These are phyloP conservation scores for Ips typographus DNA, from an alignment of 1,140 invertebrate genomes.

Conservation along the genomic window DNA sequence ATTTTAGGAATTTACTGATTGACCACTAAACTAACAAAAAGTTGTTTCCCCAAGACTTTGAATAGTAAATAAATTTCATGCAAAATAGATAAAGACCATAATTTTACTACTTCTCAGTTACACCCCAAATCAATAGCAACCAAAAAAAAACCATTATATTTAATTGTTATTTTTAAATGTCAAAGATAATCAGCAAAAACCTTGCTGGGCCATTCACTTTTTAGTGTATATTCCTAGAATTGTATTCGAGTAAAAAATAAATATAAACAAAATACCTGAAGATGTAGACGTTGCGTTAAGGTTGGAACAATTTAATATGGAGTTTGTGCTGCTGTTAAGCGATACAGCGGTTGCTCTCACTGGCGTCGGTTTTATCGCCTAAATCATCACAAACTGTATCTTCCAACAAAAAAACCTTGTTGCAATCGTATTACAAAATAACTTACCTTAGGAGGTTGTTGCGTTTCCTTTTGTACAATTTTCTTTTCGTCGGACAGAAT, in stretches of 20 bases:
- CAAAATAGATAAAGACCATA: too few relatives aligned
- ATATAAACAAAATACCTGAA: conserved; percentile 17
- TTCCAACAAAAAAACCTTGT: conserved; percentile 6
- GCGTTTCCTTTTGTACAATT: conserved; percentile 56
- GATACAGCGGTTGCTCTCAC: conserved; percentile 59
- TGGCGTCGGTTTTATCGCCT: conserved; percentile 73
- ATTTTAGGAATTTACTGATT: too few relatives aligned
- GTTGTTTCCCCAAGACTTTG: too few relatives aligned
- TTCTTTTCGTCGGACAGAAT: conserved; percentile 77
- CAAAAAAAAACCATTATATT: too few relatives aligned
- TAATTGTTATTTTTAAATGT: too few relatives aligned
- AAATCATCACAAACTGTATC: conserved; percentile 43
- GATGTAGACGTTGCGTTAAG: conserved; percentile 55
- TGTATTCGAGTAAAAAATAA: conserved; percentile 4
- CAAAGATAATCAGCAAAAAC: too few relatives aligned
- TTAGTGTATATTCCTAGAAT: too few relatives aligned
- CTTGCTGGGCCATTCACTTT: too few relatives aligned
- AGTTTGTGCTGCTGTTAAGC: conserved; percentile 57
- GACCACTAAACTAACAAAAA: too few relatives aligned
- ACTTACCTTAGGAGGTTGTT: conserved; percentile 50
- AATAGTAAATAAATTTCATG: too few relatives aligned
- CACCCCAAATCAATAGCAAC: too few relatives aligned
- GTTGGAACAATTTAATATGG: conserved; percentile 55
- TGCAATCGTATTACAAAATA: background rate
- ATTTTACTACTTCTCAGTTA: too few relatives aligned